Evolutionary conservation across 2,888 invertebrate genomes (phyloP).

Genomic region (Lasioglossum malachurum): DNA sequence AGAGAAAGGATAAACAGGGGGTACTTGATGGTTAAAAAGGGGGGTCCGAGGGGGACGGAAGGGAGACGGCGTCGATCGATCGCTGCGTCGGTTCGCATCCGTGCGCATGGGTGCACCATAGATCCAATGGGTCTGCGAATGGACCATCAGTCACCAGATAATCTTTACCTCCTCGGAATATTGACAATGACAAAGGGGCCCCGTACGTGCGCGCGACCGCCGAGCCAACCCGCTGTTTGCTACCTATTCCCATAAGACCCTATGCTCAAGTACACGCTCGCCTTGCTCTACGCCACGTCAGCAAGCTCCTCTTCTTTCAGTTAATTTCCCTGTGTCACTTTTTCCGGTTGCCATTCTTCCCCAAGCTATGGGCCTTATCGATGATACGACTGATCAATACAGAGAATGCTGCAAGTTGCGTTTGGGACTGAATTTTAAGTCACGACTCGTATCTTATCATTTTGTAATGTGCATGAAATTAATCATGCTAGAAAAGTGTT

Average conservation of each 20-base stretch:
- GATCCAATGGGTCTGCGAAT: constrained; percentile 73
- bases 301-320: constrained; percentile 54
- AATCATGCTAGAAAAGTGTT: no score
- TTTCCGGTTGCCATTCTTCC: constrained; percentile 50
- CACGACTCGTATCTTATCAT: no score
- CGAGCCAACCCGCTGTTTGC: constrained; percentile 39
- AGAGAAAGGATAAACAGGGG: constrained; percentile 32
- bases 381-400: constrained; percentile 28
- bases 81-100: constrained; percentile 65
- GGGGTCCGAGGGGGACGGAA: not conserved
- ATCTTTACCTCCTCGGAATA: constrained; percentile 77
- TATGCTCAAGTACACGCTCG: constrained; percentile 7
- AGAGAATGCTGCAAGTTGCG: not conserved
- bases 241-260: constrained; percentile 72
- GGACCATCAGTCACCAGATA: constrained; percentile 79
- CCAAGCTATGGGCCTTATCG: constrained; percentile 34
- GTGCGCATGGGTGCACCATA: constrained; percentile 67
- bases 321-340: constrained; percentile 64
- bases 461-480: no score
- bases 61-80: constrained; percentile 51
- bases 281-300: constrained; percentile 27
- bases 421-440: no score
- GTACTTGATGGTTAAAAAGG: not conserved
- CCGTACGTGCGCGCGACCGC: constrained; percentile 55
- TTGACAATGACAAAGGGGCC: constrained; percentile 79